Evolutionary conservation across 2,797 vertebrate genomes (phyloP), one percentile per base, ranked within the genome.

Genomic region (Enteromius radiatus): DNA sequence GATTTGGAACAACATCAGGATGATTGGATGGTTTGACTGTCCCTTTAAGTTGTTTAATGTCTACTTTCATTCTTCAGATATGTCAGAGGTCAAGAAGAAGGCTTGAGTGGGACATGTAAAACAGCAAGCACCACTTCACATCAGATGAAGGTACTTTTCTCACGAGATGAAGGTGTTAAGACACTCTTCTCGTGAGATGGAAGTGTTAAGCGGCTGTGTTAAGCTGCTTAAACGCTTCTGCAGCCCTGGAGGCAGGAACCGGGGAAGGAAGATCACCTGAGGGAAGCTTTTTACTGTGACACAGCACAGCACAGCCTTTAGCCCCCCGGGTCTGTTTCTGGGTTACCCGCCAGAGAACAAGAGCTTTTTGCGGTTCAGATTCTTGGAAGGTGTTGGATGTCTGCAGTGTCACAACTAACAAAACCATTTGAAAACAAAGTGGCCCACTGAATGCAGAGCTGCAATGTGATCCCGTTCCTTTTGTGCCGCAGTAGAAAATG

Each of bases 341-440:
- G 90, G 90, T 89, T 89, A 90, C 79, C 86, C 69, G 33, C 85
- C 59, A 84, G 78, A 87, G 84, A 88, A 91, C 88, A 91, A 89
- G 89, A 88, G 87, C 87, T 88, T 87, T 89, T 84, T 88, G 90
- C 91, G 92, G 92, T 94, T 93, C 85, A 78, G 92, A 94, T 94
- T 93, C 92, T 93, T 93, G 91, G 92, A 92, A 95, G 94, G 95
- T 95, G 94, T 95, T 95, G 92, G 95, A 93, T 95, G 92, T 95
- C 95, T 93, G 92, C 93, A 91, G 93, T 95, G 95, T 95, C 94
- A 95, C 94, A 95, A 95, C 94, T 95, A 95, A 95, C 95, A 95
- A 95, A 95, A 95, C 95, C 94, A 95, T 95, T 95, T 95, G 93
- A 95, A 95, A 95, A 95, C 94, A 95, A 95, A 95, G 94, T 95